Conservation (phyloP, 1,140 invertebrate genomes). For the Tetranychus urticae region DNA sequence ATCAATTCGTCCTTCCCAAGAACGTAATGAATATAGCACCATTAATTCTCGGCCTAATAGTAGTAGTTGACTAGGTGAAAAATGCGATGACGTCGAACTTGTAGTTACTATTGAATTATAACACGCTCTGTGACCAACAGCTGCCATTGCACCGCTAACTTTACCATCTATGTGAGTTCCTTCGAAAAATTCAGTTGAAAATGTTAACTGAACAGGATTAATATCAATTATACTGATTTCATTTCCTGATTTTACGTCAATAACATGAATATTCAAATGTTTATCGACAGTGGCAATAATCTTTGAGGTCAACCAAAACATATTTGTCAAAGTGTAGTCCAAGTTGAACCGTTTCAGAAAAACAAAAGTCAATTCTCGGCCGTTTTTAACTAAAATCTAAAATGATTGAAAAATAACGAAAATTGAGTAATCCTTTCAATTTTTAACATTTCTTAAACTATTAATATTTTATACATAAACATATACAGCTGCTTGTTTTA, state of each 20-base stretch:
- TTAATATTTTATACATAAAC: not conserved
- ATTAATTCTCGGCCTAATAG: constrained; percentile 57
- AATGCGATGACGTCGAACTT: not conserved
- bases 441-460: not conserved
- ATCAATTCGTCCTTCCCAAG: constrained; percentile 44
- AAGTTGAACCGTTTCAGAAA: not conserved
- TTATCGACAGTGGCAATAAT: constrained; percentile 62
- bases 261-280: constrained; percentile 55
- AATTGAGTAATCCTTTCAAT: too few species aligned
- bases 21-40: constrained; percentile 49
- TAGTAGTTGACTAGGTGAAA: constrained; percentile 35
- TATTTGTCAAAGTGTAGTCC: constrained; percentile 15
- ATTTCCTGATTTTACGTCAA: constrained; percentile 64
- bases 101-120: constrained; percentile 50
- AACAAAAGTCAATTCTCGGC: not conserved
- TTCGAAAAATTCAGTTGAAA: constrained; percentile 73
- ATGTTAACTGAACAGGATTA: constrained; percentile 58
- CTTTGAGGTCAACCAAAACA: constrained; percentile 66
- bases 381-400: constrained; percentile 10
- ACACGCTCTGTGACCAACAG: constrained; percentile 58
- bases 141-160: constrained; percentile 47
- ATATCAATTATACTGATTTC: constrained; percentile 45
- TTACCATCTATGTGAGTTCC: constrained; percentile 46
- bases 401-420: not conserved
- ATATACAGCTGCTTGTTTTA: constrained; percentile 1